Evolutionary conservation across 2,888 invertebrate genomes (phyloP).

Genomic region (Phytoseiulus persimilis): DNA sequence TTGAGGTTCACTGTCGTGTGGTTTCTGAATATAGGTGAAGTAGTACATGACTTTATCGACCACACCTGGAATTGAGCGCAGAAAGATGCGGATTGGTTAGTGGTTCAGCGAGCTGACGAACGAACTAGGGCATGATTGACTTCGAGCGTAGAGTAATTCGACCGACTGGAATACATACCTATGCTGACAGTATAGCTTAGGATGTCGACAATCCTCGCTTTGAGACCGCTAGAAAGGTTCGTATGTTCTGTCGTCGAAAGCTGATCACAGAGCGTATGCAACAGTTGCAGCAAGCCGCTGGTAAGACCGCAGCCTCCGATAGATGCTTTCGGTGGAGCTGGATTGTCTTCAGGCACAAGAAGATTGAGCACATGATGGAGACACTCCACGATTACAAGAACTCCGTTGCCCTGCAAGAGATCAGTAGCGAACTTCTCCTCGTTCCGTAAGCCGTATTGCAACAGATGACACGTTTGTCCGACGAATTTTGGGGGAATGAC

Average conservation of each 20-base stretch:
- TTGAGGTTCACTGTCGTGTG: constrained; percentile 56
- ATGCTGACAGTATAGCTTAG: constrained; percentile 69
- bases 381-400: not conserved
- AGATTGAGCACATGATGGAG: constrained; percentile 16
- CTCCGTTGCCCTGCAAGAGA: constrained; percentile 6
- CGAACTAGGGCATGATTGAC: no score
- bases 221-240: not conserved
- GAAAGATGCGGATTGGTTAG: not conserved
- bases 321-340: constrained; percentile 20
- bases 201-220: constrained; percentile 46
- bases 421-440: not conserved
- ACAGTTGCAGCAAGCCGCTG: not conserved
- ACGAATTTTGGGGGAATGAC: not conserved
- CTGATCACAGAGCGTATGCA: constrained; percentile 10
- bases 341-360: constrained; percentile 23
- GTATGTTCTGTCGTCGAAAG: not conserved
- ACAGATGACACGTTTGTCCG: constrained; percentile 20
- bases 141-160: no score
- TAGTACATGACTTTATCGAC: constrained; percentile 66
- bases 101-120: no score
- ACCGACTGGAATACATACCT: no score
- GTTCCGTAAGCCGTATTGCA: not conserved
- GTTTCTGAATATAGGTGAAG: constrained; percentile 62
- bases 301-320: constrained; percentile 7
- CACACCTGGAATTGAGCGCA: constrained; percentile 54